Percentiles rank a stretch among this genome's conserved stretches.
Conservation (phyloP, 2,797 vertebrate species). For the Siniperca obscura region DNA sequence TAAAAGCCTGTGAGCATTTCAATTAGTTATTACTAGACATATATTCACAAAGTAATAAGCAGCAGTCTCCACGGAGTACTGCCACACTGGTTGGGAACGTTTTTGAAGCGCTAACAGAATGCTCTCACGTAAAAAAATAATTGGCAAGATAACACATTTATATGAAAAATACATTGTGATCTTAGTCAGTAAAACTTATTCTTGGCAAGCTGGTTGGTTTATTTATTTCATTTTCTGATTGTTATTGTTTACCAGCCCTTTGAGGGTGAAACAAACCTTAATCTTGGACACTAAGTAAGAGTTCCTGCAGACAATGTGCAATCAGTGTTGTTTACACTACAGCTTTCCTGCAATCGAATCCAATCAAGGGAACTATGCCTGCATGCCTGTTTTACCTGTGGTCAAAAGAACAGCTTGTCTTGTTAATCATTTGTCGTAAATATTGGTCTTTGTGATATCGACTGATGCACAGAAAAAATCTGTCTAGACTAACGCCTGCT, state of each 20-base stretch:
- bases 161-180: constrained; percentile 14
- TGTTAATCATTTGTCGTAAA: constrained; percentile 68
- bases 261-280: constrained; percentile 43
- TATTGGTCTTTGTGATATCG: constrained; percentile 49
- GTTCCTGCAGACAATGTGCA: constrained; percentile 73
- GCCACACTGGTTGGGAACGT: not conserved
- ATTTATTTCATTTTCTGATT: constrained; percentile 54
- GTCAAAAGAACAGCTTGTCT: constrained; percentile 55
- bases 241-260: constrained; percentile 49
- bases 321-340: constrained; percentile 78
- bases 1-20: not conserved
- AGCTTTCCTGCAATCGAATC: constrained; percentile 71
- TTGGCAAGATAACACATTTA: not conserved
- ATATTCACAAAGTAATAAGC: constrained; percentile 2
- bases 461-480: constrained; percentile 15
- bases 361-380: constrained; percentile 70
- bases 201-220: constrained; percentile 23
- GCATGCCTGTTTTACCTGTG: constrained; percentile 57
- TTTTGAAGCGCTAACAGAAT: not conserved
- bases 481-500: constrained; percentile 31
- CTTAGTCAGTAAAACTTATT: constrained; percentile 8
- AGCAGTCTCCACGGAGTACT: not conserved
- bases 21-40: not conserved
- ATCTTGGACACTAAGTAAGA: constrained; percentile 64
- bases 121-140: not conserved